These are phyloP conservation scores for Pterobdella sp. DNA, from an alignment of 2,888 invertebrate genomes.

Conservation along the genomic window DNA sequence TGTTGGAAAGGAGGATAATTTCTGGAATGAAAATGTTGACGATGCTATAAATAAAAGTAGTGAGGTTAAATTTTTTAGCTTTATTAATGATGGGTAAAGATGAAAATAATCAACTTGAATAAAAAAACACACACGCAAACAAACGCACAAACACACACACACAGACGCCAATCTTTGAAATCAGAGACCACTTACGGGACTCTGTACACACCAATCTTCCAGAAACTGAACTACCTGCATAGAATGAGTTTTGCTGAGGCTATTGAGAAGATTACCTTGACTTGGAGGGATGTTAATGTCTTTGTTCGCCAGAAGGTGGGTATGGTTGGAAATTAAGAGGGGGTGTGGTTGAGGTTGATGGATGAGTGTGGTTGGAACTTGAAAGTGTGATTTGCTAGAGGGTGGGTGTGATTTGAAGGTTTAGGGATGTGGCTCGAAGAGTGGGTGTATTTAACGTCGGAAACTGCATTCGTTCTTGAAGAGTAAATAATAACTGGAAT, in stretches of 20 bases:
- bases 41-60: neutral
- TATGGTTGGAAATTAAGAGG: neutral
- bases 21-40: too few species aligned
- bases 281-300: conserved; percentile 33
- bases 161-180: neutral
- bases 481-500: too few species aligned
- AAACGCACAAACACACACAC: neutral
- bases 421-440: too few species aligned
- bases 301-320: conserved; percentile 19
- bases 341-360: too few species aligned
- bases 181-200: conserved; percentile 28
- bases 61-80: neutral
- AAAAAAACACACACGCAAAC: conserved; percentile 5
- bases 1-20: too few species aligned
- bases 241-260: conserved; percentile 32
- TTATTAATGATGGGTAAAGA: neutral
- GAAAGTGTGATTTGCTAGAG: too few species aligned
- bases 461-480: too few species aligned
- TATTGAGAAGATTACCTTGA: conserved; percentile 31
- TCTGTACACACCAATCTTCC: conserved; percentile 29
- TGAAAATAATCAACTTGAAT: neutral
- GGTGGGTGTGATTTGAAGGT: too few species aligned
- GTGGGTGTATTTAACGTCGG: too few species aligned
- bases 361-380: too few species aligned
- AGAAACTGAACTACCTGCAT: conserved; percentile 28